Conservation (phyloP, 2,113 vertebrate genomes). For the Psephotus haematonotus region DNA sequence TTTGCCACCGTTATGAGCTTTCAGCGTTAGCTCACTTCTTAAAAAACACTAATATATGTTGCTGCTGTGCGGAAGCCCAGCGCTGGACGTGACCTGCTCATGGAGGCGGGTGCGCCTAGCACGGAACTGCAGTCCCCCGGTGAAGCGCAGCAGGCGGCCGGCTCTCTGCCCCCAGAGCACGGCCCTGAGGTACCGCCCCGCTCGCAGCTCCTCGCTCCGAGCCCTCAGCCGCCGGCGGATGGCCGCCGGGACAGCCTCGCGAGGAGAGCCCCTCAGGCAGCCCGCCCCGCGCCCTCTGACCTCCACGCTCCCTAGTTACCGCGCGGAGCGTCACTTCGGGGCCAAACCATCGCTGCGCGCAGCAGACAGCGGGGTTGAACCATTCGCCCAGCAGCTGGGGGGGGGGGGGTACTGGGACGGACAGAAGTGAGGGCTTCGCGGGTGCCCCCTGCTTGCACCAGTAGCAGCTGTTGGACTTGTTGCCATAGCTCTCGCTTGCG, state of each 20-base stretch:
- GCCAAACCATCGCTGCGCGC: not conserved
- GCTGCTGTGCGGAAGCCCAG: too few relatives aligned
- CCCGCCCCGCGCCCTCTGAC: not conserved
- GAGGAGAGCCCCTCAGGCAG: accelerated
- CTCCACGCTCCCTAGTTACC: slow-evolving; percentile 70
- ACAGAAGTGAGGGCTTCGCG: accelerated
- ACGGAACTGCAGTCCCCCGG: accelerated
- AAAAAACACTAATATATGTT: accelerated
- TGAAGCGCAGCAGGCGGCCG: accelerated
- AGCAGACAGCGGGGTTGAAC: not conserved
- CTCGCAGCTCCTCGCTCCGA: too few relatives aligned
- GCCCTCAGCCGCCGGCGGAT: too few relatives aligned
- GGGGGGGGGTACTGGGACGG: not conserved
- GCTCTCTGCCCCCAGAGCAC: accelerated
- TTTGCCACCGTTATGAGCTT: accelerated
- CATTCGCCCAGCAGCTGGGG: accelerated
- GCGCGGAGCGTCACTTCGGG: slow-evolving; percentile 68
- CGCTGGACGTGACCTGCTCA: accelerated
- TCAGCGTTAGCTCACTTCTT: accelerated
- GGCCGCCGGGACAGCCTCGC: too few relatives aligned
- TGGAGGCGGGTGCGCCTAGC: accelerated
- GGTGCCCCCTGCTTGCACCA: not conserved
- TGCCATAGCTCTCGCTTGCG: not conserved
- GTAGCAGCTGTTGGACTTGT: not conserved
- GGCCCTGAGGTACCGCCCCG: not conserved